Evolutionary conservation across 2,113 vertebrate genomes (phyloP).

Genomic region (Ciconia boyciana): DNA sequence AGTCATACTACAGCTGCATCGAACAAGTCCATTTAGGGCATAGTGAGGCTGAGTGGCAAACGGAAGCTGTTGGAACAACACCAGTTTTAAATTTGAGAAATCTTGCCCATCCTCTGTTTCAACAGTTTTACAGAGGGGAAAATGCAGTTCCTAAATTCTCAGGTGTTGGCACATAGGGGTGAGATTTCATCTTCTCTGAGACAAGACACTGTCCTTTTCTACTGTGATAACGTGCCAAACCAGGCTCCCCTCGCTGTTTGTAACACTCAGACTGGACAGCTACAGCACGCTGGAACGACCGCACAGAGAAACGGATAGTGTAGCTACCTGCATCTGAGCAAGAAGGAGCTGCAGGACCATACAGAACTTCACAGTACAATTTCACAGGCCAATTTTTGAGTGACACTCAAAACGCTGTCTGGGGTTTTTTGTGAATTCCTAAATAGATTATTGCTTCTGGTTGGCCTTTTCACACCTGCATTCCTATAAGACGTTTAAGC

Average conservation of each 20-base stretch:
- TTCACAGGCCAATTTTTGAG: background rate
- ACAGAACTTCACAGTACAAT: rapidly evolving
- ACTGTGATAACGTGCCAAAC: rapidly evolving
- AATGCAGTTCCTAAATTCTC: background rate
- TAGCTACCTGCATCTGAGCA: background rate
- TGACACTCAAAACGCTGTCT: background rate
- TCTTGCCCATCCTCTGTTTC: background rate
- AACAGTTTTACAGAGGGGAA: background rate
- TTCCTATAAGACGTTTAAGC: background rate
- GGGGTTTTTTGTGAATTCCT: background rate
- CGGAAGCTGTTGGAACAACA: background rate
- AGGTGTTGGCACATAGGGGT: background rate
- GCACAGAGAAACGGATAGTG: rapidly evolving
- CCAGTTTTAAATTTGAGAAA: background rate
- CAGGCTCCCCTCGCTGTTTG: rapidly evolving
- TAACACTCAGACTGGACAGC: rapidly evolving
- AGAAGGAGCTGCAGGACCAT: background rate
- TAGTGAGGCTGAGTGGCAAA: background rate
- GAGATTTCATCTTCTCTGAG: background rate
- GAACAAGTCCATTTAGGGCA: rapidly evolving
- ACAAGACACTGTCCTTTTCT: background rate
- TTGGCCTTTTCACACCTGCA: background rate
- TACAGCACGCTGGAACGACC: rapidly evolving
- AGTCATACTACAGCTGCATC: background rate
- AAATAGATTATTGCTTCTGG: background rate